Base-by-base conservation (phyloP, 2,888 invertebrate species). In the Luperina testacea region DNA sequence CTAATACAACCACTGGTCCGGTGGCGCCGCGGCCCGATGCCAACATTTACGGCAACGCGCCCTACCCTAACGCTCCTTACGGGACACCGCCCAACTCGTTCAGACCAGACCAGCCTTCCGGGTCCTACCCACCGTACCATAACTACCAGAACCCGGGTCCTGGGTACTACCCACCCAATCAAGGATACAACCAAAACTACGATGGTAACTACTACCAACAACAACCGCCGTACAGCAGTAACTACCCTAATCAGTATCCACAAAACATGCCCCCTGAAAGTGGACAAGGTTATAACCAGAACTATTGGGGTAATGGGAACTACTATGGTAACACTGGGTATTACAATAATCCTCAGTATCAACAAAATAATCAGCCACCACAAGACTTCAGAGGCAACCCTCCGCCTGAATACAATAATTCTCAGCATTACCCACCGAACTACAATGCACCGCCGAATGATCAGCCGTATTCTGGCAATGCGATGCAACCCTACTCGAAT, bases 81-180 rank as follows among this genome's bases (percentile, higher is more conserved):
- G 94, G 94, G 1, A 92, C 92, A n/a, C 88, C 90, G 0, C 90
- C 93, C 1, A 92, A 92, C 61, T 70, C 92, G 0, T 95, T 93
- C 83, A 90, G 95, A 81, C 91, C 95, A 0, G 95, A 95, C 51
- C 94, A 94, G 81, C 91, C 94, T 5, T 90, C 93, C 3, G 96
- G 93, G 2, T 90, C 95, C 64, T 97, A 97, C 86, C 94, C 95
- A 4, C 94, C 96, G 0, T 96, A 96, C 78, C 93, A 94, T 0
- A 95, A 95, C 76, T 97, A 96, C 77, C 96, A 95, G 80, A 95
- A 95, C 83, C 90, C 92, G 9, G 90, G 90, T 2, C 90, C 94
- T 9, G 95, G 95, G 0, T 96, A 94, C 76, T 96, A 97, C 89
- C 97, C 97, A 27, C 97, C 97, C 57, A 97, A 97, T 86, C 97